These are phyloP conservation scores for Ligdia adustata DNA, from an alignment of 2,888 invertebrate genomes.

Conservation along the genomic window DNA sequence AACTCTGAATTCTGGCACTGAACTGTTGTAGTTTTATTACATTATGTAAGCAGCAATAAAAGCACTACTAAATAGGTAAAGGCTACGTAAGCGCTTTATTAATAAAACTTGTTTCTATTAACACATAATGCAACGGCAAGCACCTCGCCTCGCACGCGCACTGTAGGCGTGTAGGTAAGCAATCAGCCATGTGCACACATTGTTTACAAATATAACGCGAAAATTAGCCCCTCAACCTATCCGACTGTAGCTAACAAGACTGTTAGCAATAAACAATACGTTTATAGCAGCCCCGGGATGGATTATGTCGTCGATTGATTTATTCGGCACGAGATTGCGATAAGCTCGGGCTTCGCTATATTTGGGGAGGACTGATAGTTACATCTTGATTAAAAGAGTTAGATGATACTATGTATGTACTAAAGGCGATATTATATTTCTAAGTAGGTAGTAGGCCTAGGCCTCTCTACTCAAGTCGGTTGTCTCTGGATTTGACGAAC, in stretches of 20 bases:
- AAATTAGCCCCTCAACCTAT: conserved; percentile 48
- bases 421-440: too few species aligned
- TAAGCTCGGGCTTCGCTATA: background rate
- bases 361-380: conserved; percentile 1
- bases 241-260: conserved; percentile 33
- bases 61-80: conserved; percentile 12
- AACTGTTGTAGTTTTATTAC: too few species aligned
- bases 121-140: conserved; percentile 33
- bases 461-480: too few species aligned
- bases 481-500: too few species aligned
- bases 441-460: too few species aligned
- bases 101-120: conserved; percentile 16
- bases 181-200: conserved; percentile 50
- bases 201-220: conserved; percentile 57
- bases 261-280: conserved; percentile 24
- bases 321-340: conserved; percentile 6
- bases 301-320: conserved; percentile 19
- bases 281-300: conserved; percentile 12
- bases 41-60: conserved; percentile 7
- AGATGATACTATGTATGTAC: background rate
- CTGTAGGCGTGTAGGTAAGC: conserved; percentile 53
- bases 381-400: too few species aligned
- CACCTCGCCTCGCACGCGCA: conserved; percentile 36
- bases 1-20: too few species aligned
- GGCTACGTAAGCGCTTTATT: conserved; percentile 9